Evolutionary conservation across 53 echinoderm and acorn worm genomes (phyloP), one percentile per base, ranked within the genome.

Genomic region (Henricia sp.): DNA sequence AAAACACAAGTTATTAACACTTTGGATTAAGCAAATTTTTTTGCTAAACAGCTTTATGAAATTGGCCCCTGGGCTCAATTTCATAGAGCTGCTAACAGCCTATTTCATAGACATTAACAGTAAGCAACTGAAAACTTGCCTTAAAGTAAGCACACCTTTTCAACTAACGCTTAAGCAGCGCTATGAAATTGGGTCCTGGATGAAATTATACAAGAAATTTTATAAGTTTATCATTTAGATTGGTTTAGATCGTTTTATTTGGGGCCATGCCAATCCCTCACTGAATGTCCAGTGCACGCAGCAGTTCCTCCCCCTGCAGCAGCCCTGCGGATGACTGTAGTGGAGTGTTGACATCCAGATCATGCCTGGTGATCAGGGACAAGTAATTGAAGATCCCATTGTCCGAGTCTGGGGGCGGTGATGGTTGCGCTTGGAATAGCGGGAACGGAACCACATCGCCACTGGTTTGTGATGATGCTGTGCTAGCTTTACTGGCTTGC

Each of bases 301-400:
- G 84, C n/a, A 94, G 57, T 16, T 89, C 94, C 17, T 94, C 91
- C 1, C 94, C 94, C 75, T 94, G 94, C 17, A 94, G 91, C 37
- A 94, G 87, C 21, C 94, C 74, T 6, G 82, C 62, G 23, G 77
- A 59, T 17, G 72, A 52, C 55, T 78, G 58, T 77, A 94, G 40
- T 0, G 94, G 94, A 5, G 94, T 91, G 70, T 94, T 94, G 65
- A 94, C 94, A 53, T 94, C 94, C 42, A 91, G 89, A 65, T 94
- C 94, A 38, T 82, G 57, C 33, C 67, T 87, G 67, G 83, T 86
- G 50, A 94, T 88, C 17, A 93, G 88, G 3, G 92, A 88, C 20
- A 90, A 40, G 48, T 60, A 87, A n/a, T 62, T 59, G 5, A 65
- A 39, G 12, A 83, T 52, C 9, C 68, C 17, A 9, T 33, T 42